Evolutionary conservation across 2,888 invertebrate species (phyloP), one percentile per base, ranked within the genome.

Genomic region (Drosophila mettleri): DNA sequence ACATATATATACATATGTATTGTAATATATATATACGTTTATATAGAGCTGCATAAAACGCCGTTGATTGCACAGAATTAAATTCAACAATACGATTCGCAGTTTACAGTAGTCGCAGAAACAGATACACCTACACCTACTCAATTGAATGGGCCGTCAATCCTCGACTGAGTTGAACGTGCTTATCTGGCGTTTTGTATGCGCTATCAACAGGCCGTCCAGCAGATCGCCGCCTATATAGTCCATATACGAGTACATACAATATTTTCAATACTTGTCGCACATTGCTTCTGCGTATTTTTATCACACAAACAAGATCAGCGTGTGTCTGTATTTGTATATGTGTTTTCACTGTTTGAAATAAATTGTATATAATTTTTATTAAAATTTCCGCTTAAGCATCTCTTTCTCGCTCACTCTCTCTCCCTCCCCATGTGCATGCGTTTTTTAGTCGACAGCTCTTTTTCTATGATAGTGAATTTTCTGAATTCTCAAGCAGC

Each of bases 321-420:
- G 14, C 12, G 2, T 27, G 43, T 31, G 18, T 64, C 12, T 51
- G 39, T 51, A 16, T 14, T 33, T 61, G 53, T 61, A 57, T 61
- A 65, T 68, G 52, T 74, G 49, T 73, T 70, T 68, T 74, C 67
- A 63, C 62, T 73, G 85, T 87, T 85, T 84, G 77, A 87, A 81
- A 87, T 85, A 86, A 85, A 87, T 85, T 85, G 68, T 85, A 79
- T 80, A 85, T 85, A 72, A 83, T 85, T 85, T 85, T 85, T 80
- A 85, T 85, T 85, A 83, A 85, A 87, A 87, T 85, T 87, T 85
- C 85, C 85, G 85, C 85, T 85, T 75, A 77, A 85, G 43, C 81
- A 74, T 74, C 61, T 66, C 46, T 20, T 31, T 31, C 20, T 20
- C 6, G 7, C 45, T 27, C 16, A 4, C 10, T 24, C 24, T 10